phyloP scores from a whole-genome alignment of 2,113 vertebrate species.

The Alectura lathami region DNA sequence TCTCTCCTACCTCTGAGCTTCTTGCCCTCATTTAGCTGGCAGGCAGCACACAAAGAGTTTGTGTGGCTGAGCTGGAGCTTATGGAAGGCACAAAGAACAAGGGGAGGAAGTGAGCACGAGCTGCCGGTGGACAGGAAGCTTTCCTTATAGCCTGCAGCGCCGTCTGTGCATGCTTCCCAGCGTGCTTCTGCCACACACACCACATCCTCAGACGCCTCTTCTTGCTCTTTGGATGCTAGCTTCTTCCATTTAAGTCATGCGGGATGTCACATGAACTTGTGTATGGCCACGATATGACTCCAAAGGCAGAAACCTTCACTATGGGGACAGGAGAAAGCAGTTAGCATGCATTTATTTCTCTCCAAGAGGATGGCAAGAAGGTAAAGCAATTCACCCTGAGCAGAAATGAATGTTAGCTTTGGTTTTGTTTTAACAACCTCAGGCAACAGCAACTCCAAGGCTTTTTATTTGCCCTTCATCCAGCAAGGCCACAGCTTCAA shows the following conservation, averaged over 20 bases:
- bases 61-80: background rate
- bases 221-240: background rate
- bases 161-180: background rate
- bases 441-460: background rate
- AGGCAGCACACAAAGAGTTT: background rate
- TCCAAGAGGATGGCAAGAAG: background rate
- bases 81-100: background rate
- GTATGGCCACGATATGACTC: background rate
- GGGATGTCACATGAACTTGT: background rate
- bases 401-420: background rate
- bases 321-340: background rate
- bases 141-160: background rate
- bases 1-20: background rate
- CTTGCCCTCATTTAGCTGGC: background rate
- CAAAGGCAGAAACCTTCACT: background rate
- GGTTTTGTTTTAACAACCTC: background rate
- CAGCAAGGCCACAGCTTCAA: background rate
- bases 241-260: background rate
- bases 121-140: background rate
- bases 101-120: background rate
- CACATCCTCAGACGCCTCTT: background rate
- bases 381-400: background rate
- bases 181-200: background rate
- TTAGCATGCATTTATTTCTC: background rate
- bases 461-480: background rate